Conservation (phyloP, 2,113 vertebrate species). For the Chamaea fasciata region DNA sequence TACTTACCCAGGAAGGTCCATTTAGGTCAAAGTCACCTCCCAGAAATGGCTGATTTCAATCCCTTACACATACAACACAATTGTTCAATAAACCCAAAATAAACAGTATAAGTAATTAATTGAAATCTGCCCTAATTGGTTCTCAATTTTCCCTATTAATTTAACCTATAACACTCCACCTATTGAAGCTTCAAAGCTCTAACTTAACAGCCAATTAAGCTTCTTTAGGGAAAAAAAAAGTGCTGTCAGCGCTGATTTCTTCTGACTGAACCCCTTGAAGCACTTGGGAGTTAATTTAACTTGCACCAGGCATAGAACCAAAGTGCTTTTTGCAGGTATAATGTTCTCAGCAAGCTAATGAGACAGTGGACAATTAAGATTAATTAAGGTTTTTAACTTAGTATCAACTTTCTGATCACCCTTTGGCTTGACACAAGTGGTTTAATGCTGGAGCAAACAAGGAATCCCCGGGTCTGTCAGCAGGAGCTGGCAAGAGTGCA, state of each 20-base stretch:
- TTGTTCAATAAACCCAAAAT: slow-evolving; percentile 35
- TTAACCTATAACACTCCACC: background rate
- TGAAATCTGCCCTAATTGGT: slow-evolving; percentile 54
- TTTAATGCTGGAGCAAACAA: background rate
- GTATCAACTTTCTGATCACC: background rate
- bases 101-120: slow-evolving; percentile 38
- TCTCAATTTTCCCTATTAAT: background rate
- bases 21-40: slow-evolving; percentile 6
- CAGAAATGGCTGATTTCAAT: slow-evolving; percentile 41
- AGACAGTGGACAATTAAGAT: background rate
- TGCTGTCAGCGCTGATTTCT: background rate
- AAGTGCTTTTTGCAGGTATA: background rate
- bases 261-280: background rate
- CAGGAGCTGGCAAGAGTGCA: background rate
- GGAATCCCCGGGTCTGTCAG: background rate
- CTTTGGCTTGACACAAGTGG: rapidly evolving
- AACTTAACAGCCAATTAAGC: slow-evolving; percentile 22
- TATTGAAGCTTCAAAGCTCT: slow-evolving; percentile 4
- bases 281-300: background rate
- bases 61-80: background rate
- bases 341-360: background rate
- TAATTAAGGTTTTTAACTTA: background rate
- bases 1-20: background rate
- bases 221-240: background rate
- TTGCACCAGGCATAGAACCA: background rate